Evolutionary conservation across 2,113 vertebrate species (phyloP), one percentile per base, ranked within the genome.

Genomic region (Equus przewalskii): DNA sequence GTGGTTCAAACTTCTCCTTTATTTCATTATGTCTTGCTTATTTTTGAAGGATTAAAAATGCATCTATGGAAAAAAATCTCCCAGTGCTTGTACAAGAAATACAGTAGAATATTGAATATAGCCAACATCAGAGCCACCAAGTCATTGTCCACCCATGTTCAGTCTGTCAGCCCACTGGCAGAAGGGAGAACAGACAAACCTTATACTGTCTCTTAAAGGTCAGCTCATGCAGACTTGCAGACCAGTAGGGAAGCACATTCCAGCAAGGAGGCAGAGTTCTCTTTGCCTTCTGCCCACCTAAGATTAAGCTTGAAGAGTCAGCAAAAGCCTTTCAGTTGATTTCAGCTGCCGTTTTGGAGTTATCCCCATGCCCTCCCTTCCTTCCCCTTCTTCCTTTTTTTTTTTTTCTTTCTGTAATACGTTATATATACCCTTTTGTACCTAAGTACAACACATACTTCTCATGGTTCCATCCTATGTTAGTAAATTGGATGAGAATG

Each of bases 201-300:
- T 89, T 80, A 83, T 8, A 80, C 95, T 96, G 67, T 96, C 65
- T 75, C 79, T 69, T 91, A 98, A 98, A 98, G 97, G 97, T 97
- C 97, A 98, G 90, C 76, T 72, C 60, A 96, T 80, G 85, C 41
- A 78, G 92, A 81, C 86, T 94, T 65, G 60, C 28, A 78, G 92
- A 73, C 90, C 65, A 75, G 1, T 54, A 49, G 67, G 88, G 94
- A 94, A 89, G 44, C 73, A 89, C 96, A 97, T 98, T 98, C 96
- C 92, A 95, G 12, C 33, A 83, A 69, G 49, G 58, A 96, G 82
- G 95, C 95, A 79, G 62, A 87, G 56, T 76, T 91, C 95, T 62
- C 60, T 94, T 58, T 90, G 95, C 72, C 69, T 83, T 78, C 95
- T 97, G 89, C 97, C 97, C 72, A 97, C 97, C 96, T 86, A 56